Evolutionary conservation across 2,113 vertebrate genomes (phyloP), one percentile per base, ranked within the genome.

Genomic region (Grantiella picta): DNA sequence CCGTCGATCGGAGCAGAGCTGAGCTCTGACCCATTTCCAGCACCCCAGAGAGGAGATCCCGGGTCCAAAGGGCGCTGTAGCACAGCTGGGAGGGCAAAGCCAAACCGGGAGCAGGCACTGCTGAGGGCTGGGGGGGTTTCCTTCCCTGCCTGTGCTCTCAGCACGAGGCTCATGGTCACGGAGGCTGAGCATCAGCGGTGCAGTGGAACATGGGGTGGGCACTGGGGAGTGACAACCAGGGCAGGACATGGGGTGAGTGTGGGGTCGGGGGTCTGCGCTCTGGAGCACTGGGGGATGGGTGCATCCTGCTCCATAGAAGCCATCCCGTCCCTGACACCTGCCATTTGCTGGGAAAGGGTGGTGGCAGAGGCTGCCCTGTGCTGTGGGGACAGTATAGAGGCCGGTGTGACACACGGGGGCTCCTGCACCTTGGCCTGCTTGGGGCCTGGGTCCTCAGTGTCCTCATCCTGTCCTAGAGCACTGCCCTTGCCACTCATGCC

Each of bases 111-210:
- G 61, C 52, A 47, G 53, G 11, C 0, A 0, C 44, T 29, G 50
- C 45, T 4, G 20, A 1, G 5, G 4, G 0, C 33, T 22, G 5
- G 10, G 29, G n/a, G 54, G 7, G 10, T 47, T 71, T 45, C 54
- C 28, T 38, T 5, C 5, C 22, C 35, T 40, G 61, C 15, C 57
- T 0, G 0, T 38, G 28, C 7, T 7, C 19, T 6, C 4, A 2
- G 18, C 2, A 0, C 0, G 0, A 12, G 8, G 35, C 50, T 69
- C 1, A 0, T 20, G 64, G 23, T 35, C 1, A 0, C 23, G 52
- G 29, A 52, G 24, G 42, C 50, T 60, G 78, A 44, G 49, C 27
- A 40, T 8, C 6, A 2, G 2, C 2, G 2, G 3, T 10, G 28
- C 22, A 38, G 50, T 38, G 31, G 56, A 56, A 45, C 2, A 4